Conservation (phyloP, 1,140 invertebrate species). For the Bradynema listronoti region DNA sequence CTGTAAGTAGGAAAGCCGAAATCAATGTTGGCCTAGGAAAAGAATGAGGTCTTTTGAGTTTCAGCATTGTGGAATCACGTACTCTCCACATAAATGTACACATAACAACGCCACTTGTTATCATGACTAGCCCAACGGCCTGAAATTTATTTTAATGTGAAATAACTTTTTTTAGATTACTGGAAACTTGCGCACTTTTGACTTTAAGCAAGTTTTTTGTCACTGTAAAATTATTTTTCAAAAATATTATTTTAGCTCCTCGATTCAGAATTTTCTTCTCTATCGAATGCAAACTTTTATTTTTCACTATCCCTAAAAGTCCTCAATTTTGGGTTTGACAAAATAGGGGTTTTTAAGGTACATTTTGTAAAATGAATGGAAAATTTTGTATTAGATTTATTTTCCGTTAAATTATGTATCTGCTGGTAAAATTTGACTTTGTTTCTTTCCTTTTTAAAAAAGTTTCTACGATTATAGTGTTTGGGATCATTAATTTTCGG, state of each 20-base stretch:
- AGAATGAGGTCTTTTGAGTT: conserved; percentile 49
- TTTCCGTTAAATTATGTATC: no score
- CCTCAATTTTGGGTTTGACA: no score
- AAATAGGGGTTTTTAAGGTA: no score
- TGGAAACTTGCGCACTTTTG: not conserved
- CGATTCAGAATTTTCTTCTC: conserved; percentile 1
- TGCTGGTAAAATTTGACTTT: no score
- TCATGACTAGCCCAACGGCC: conserved; percentile 12
- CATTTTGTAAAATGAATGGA: no score
- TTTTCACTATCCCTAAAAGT: no score
- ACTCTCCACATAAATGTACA: conserved; percentile 47
- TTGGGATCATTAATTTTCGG: no score
- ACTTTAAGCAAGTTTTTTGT: not conserved
- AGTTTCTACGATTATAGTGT: no score
- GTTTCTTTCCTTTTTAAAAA: no score
- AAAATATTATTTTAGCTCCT: conserved; percentile 19
- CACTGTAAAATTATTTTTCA: not conserved
- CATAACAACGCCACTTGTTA: conserved; percentile 47
- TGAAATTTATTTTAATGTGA: not conserved
- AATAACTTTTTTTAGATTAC: not conserved
- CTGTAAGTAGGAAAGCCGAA: conserved; percentile 49
- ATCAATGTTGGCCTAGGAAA: conserved; percentile 53
- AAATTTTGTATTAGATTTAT: no score
- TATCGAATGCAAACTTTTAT: no score
- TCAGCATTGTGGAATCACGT: conserved; percentile 29